Percentiles rank a stretch among this genome's conserved stretches.
These are phyloP conservation scores for Folsomia manolachei DNA, from an alignment of 2,888 invertebrate genomes.

Conservation along the genomic window DNA sequence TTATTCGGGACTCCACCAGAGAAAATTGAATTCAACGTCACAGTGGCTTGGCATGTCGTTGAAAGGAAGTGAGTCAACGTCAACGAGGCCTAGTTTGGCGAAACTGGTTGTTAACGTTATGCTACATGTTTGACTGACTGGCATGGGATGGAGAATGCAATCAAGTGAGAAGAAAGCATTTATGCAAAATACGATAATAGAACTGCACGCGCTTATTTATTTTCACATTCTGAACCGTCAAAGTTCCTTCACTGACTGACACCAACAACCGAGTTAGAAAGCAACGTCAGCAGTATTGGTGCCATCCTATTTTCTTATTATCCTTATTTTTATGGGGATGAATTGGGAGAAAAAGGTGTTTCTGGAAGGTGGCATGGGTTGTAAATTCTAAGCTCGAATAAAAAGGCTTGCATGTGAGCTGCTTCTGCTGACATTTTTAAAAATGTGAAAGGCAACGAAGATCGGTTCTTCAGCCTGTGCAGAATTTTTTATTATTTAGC, in stretches of 20 bases:
- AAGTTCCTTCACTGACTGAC: background rate
- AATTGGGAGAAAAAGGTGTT: background rate
- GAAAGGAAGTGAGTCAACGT: background rate
- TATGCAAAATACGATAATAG: conserved; percentile 21
- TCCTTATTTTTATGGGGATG: background rate
- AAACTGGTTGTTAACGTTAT: background rate
- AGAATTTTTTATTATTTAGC: background rate
- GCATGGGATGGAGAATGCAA: conserved; percentile 10
- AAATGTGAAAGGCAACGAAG: too few species aligned
- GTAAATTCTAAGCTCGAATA: background rate
- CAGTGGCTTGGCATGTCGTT: background rate
- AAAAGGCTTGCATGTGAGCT: background rate
- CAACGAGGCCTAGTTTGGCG: background rate
- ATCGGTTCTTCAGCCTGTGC: background rate
- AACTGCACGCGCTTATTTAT: conserved; percentile 3
- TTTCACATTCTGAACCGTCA: background rate
- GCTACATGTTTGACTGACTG: background rate
- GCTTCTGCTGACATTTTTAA: too few species aligned
- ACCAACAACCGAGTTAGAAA: background rate
- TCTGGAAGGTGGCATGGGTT: background rate
- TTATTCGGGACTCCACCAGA: conserved; percentile 9
- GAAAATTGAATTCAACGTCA: conserved; percentile 14
- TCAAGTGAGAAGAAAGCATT: conserved; percentile 2
- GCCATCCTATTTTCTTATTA: too few species aligned
- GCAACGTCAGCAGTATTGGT: too few species aligned